Evolutionary conservation across 2,888 invertebrate genomes (phyloP).

Genomic region (Bimastos eiseni): DNA sequence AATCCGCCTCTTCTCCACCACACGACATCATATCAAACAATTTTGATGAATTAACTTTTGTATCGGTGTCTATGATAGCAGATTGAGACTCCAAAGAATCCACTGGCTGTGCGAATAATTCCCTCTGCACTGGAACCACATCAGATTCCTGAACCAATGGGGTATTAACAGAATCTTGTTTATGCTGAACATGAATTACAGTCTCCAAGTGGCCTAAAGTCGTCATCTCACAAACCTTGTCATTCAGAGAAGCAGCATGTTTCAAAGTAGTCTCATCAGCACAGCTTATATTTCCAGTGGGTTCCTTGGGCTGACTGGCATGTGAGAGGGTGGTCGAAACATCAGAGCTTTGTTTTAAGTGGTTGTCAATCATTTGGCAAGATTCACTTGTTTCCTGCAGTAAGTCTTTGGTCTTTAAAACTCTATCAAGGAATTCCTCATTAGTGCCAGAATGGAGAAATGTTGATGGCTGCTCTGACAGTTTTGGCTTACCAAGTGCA

Average conservation of each 20-base stretch:
- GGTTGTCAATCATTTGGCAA: background rate
- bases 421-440: background rate
- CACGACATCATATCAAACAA: background rate
- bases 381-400: background rate
- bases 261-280: background rate
- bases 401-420: background rate
- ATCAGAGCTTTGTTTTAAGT: background rate
- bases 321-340: background rate
- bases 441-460: background rate
- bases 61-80: background rate
- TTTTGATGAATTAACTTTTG: background rate
- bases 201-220: background rate
- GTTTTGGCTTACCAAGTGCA: background rate
- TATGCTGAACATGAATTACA: background rate
- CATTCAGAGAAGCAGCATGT: background rate
- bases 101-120: background rate
- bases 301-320: background rate
- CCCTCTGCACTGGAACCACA: background rate
- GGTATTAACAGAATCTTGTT: background rate
- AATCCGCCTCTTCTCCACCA: background rate
- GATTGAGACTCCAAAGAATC: background rate
- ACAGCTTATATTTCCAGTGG: background rate
- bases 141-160: background rate
- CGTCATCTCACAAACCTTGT: background rate
- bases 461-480: background rate